Evolutionary conservation across 2,113 vertebrate species (phyloP).

Genomic region (Trichechus manatus): DNA sequence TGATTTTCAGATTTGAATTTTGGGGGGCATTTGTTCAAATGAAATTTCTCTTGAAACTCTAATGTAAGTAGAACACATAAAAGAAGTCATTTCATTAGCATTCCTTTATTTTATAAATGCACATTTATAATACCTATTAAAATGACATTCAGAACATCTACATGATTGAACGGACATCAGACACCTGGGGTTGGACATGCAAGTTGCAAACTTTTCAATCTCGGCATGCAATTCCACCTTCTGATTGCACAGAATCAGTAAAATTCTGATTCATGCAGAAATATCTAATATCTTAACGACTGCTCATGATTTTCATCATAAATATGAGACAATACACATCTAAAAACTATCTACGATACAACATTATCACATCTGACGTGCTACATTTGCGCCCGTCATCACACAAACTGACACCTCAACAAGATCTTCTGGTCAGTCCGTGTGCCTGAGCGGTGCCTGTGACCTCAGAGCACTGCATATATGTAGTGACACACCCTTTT

Average conservation of each 20-base stretch:
- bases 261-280: constrained; percentile 23
- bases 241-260: neutral
- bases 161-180: neutral
- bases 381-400: neutral
- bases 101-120: constrained; percentile 68
- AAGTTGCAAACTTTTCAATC: neutral
- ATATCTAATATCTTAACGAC: neutral
- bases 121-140: neutral
- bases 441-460: neutral
- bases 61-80: constrained; percentile 24
- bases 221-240: neutral
- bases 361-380: neutral
- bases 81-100: constrained; percentile 20
- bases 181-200: constrained; percentile 4
- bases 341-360: neutral
- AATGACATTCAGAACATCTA: constrained; percentile 19
- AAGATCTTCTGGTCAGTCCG: neutral
- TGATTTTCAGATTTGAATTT: constrained; percentile 18
- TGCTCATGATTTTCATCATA: neutral
- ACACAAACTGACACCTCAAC: neutral
- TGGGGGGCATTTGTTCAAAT: constrained; percentile 7
- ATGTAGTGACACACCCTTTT: neutral
- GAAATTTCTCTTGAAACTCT: neutral
- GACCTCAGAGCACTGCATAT: neutral
- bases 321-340: neutral